phyloP scores from a whole-genome alignment of 2,797 vertebrate species.

The Ceyx erithaca region DNA sequence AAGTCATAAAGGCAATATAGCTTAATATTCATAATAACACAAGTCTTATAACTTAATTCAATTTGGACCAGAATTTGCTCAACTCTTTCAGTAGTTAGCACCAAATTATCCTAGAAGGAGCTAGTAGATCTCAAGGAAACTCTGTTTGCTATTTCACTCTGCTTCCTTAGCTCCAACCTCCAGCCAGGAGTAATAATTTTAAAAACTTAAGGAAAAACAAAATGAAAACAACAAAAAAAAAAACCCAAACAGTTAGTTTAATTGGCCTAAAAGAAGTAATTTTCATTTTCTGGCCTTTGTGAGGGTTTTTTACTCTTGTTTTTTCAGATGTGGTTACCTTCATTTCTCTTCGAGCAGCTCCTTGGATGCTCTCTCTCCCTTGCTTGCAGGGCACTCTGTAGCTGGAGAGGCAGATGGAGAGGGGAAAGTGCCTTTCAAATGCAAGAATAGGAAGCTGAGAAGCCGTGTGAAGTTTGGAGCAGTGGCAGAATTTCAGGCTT shows the following conservation, averaged over 20 bases:
- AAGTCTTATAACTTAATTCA: neutral
- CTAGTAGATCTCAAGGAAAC: neutral
- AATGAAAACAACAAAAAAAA: neutral
- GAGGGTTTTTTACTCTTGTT: neutral
- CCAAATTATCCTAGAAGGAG: neutral
- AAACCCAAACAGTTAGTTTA: neutral
- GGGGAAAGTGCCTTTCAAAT: neutral
- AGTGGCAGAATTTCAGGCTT: neutral
- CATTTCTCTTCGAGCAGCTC: constrained; percentile 18
- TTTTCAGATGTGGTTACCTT: constrained; percentile 65
- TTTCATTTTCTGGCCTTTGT: constrained; percentile 51
- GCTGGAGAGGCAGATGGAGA: neutral
- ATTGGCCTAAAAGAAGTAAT: constrained; percentile 26
- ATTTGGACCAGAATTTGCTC: neutral
- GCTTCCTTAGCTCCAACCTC: neutral
- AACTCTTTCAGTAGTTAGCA: neutral
- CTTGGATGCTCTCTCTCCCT: neutral
- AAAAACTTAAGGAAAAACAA: neutral
- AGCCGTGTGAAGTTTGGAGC: neutral
- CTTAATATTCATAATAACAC: neutral
- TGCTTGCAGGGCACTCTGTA: neutral
- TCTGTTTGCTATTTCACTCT: neutral
- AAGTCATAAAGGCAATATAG: neutral
- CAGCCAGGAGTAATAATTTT: neutral
- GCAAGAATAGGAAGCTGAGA: neutral